Percentiles rank a stretch among this genome's conserved stretches.
Conservation (phyloP, 2,797 vertebrate species). For the Mormyrus proboscirostris region DNA sequence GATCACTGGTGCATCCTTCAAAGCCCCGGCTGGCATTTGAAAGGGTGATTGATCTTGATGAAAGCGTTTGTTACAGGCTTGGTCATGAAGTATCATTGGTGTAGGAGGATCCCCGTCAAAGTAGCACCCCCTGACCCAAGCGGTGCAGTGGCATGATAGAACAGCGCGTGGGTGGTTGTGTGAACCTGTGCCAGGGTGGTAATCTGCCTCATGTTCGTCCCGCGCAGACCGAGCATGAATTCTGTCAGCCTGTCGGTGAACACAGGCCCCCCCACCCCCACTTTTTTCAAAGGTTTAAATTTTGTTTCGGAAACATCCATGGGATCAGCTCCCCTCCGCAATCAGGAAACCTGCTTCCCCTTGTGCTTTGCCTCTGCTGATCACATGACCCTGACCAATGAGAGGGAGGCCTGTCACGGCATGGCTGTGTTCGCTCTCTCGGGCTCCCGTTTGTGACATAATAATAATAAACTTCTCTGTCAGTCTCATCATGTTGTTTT, state of each 20-base stretch:
- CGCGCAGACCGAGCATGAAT: neutral
- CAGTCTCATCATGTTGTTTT: neutral
- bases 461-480: neutral
- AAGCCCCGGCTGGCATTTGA: neutral
- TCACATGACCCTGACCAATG: neutral
- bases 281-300: neutral
- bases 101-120: neutral
- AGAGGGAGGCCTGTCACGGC: neutral
- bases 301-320: neutral
- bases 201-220: neutral
- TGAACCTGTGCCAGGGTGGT: neutral
- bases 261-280: neutral
- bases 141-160: too few species aligned
- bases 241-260: neutral
- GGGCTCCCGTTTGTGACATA: neutral
- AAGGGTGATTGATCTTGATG: neutral
- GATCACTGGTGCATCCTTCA: neutral
- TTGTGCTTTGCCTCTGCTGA: neutral
- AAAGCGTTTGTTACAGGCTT: neutral
- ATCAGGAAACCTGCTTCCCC: neutral
- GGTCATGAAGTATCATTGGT: neutral
- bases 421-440: neutral
- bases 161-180: neutral
- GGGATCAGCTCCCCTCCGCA: neutral
- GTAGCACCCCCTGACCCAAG: neutral